phyloP scores from a whole-genome alignment of 2,888 invertebrate genomes.

The Cinara cedri region DNA sequence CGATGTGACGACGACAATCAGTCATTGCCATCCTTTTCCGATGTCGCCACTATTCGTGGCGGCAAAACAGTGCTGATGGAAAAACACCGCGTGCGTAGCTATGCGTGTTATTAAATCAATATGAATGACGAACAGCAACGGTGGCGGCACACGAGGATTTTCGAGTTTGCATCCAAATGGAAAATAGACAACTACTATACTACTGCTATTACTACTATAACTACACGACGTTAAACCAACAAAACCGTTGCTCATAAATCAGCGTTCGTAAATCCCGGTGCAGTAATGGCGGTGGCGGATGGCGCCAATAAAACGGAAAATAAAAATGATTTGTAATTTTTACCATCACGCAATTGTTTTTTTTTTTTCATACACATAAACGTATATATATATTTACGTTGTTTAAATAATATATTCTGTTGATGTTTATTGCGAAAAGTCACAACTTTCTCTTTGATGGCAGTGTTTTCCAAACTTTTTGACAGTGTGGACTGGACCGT shows the following conservation, averaged over 20 bases:
- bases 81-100: background rate
- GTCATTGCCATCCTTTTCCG: conserved; percentile 25
- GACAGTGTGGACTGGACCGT: no score
- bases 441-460: no score
- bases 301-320: conserved; percentile 24
- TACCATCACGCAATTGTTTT: background rate
- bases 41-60: background rate
- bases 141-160: background rate
- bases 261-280: conserved; percentile 23
- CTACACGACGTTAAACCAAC: conserved; percentile 12
- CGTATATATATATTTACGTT: background rate
- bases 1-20: conserved; percentile 33
- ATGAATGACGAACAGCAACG: background rate
- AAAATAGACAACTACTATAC: background rate
- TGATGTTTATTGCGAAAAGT: background rate
- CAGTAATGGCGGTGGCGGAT: background rate
- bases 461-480: no score
- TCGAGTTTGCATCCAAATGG: conserved; percentile 33
- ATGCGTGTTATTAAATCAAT: conserved; percentile 43
- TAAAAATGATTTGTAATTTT: conserved; percentile 45
- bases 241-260: conserved; percentile 37
- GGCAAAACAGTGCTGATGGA: background rate
- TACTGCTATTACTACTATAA: no score
- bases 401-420: no score
- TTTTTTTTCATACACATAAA: background rate